Percentiles rank a stretch among this genome's conserved stretches.
phyloP scores from a whole-genome alignment of 2,113 vertebrate genomes.

The Oncorhynchus masou region DNA sequence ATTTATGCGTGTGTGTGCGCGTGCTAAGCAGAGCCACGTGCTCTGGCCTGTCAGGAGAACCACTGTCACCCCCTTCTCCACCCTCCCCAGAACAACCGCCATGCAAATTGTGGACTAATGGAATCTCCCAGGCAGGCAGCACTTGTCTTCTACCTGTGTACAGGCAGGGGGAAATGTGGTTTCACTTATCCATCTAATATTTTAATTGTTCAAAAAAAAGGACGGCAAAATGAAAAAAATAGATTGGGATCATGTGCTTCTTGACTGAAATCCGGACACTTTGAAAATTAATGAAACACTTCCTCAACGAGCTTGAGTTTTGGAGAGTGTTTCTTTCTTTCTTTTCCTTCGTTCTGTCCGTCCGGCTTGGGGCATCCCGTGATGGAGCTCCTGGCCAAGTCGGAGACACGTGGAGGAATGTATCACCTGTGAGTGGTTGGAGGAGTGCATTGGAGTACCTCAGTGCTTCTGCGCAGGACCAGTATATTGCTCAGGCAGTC shows the following conservation, averaged over 20 bases:
- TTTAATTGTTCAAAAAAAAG: constrained; percentile 60
- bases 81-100: constrained; percentile 51
- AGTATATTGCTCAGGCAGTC: not conserved
- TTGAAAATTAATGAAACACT: constrained; percentile 77
- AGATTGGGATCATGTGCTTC: constrained; percentile 59
- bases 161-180: constrained; percentile 65
- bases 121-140: constrained; percentile 49
- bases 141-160: not conserved
- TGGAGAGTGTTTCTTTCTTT: constrained; percentile 45
- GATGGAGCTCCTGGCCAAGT: constrained; percentile 40
- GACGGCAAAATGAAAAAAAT: constrained; percentile 16
- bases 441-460: constrained; percentile 23
- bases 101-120: constrained; percentile 85
- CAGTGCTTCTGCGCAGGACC: not conserved
- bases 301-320: constrained; percentile 58
- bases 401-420: constrained; percentile 49
- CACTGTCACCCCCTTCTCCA: constrained; percentile 42
- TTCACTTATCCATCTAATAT: constrained; percentile 72
- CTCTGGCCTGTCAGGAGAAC: constrained; percentile 65
- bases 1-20: constrained; percentile 41
- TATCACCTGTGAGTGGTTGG: constrained; percentile 53
- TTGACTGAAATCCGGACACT: constrained; percentile 65
- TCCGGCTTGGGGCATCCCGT: constrained; percentile 39
- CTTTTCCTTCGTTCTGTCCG: constrained; percentile 17
- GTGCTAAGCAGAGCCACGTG: constrained; percentile 83